These are phyloP conservation scores for Orgyia antiqua DNA, from an alignment of 2,888 invertebrate genomes.

Conservation along the genomic window DNA sequence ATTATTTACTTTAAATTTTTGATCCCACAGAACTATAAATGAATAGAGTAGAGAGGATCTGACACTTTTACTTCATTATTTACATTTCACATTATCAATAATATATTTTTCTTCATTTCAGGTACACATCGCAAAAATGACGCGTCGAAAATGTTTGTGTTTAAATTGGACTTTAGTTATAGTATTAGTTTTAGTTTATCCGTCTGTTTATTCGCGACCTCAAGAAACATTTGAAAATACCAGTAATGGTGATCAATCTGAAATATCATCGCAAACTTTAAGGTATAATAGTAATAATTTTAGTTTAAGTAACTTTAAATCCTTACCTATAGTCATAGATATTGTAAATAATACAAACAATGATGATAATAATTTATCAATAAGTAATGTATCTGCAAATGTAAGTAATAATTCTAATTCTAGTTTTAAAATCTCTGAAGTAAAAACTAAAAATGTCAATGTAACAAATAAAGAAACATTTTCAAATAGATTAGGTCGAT, in stretches of 20 bases:
- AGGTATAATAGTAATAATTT: constrained; percentile 57
- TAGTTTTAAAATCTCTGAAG: background rate
- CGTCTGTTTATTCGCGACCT: constrained; percentile 55
- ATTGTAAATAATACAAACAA: constrained; percentile 20
- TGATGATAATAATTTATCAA: background rate
- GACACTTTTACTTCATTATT: too few relatives aligned
- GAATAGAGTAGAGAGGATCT: too few relatives aligned
- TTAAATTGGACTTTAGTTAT: constrained; percentile 67
- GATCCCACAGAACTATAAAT: too few relatives aligned
- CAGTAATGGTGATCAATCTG: constrained; percentile 34
- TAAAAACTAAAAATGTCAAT: background rate
- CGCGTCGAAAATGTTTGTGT: constrained; percentile 64
- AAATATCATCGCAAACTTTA: constrained; percentile 47
- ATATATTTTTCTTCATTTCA: constrained; percentile 46
- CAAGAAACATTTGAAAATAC: constrained; percentile 41
- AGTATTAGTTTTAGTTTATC: constrained; percentile 54
- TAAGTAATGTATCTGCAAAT: background rate
- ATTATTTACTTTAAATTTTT: too few relatives aligned
- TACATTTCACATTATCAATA: too few relatives aligned
- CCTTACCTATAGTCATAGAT: constrained; percentile 35
- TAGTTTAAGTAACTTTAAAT: constrained; percentile 26
- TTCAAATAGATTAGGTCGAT: constrained; percentile 25
- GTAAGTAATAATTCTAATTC: background rate
- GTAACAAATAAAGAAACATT: background rate
- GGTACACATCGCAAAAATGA: constrained; percentile 57